Conservation (phyloP, 2,113 vertebrate genomes). For the Hemibagrus wyckioides region DNA sequence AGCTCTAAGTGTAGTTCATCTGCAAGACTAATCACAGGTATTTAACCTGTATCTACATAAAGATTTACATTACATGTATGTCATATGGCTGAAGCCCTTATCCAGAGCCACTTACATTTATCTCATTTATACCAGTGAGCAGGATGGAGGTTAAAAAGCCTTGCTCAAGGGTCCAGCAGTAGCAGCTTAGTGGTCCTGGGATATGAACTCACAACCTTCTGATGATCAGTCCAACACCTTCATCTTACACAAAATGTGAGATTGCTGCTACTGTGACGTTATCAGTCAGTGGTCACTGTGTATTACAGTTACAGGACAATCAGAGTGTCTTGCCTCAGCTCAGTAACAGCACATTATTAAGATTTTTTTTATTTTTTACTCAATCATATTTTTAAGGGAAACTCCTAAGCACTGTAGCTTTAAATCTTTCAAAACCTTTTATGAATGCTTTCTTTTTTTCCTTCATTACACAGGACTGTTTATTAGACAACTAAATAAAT, state of each 20-base stretch:
- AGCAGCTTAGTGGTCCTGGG: no score
- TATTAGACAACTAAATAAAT: no score
- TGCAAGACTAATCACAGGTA: not conserved
- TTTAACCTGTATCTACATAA: not conserved
- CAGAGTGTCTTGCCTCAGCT: not conserved
- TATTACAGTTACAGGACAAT: not conserved
- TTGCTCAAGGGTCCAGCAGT: no score
- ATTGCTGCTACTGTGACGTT: not conserved
- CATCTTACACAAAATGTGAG: no score
- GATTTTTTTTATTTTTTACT: not conserved
- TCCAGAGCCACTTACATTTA: no score
- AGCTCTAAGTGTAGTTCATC: not conserved
- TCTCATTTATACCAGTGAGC: no score
- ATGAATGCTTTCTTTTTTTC: not conserved
- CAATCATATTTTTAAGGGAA: not conserved
- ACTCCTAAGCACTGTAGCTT: not conserved
- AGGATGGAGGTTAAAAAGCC: no score
- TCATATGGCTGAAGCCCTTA: no score
- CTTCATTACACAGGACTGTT: not conserved
- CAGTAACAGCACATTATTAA: not conserved
- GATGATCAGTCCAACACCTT: no score
- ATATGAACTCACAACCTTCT: no score
- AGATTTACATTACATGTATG: no score
- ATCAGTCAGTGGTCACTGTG: not conserved
- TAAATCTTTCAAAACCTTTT: not conserved